Evolutionary conservation across 2,888 invertebrate species (phyloP).

Genomic region (Acanthosoma haemorrhoidale): DNA sequence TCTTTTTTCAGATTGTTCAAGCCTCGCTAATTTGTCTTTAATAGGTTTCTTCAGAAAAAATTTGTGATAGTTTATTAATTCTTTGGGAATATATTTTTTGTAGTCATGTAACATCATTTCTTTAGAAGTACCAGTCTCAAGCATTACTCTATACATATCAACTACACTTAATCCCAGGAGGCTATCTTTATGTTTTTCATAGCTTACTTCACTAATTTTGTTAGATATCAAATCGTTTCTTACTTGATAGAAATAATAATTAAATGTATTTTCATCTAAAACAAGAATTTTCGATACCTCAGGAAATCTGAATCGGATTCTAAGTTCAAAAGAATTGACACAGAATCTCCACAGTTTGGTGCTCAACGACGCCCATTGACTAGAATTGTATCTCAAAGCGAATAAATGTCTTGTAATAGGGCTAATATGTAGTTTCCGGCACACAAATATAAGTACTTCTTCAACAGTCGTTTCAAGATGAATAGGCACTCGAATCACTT

Average conservation of each 20-base stretch:
- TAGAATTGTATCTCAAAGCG: conserved; percentile 60
- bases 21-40: conserved; percentile 56
- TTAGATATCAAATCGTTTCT: conserved; percentile 74
- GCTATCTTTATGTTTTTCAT: conserved; percentile 69
- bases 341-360: conserved; percentile 51
- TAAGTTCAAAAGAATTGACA: conserved; percentile 58
- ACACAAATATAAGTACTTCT: conserved; percentile 64
- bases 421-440: conserved; percentile 65
- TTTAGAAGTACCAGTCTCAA: conserved; percentile 63
- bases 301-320: conserved; percentile 73
- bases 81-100: conserved; percentile 76
- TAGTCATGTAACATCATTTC: conserved; percentile 71
- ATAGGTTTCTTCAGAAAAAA: conserved; percentile 73
- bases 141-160: conserved; percentile 78
- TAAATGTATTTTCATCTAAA: conserved; percentile 69
- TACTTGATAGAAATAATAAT: conserved; percentile 82
- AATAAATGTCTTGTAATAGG: conserved; percentile 74
- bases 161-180: conserved; percentile 78
- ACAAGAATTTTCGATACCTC: conserved; percentile 57
- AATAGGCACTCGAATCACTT: conserved; percentile 32
- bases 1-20: conserved; percentile 50
- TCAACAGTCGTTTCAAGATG: conserved; percentile 54
- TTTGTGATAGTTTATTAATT: conserved; percentile 66
- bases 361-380: conserved; percentile 66
- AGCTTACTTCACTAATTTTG: conserved; percentile 71